Evolutionary conservation across 2,797 vertebrate genomes (phyloP).

Genomic region (Enteromius afrohamiltoni): DNA sequence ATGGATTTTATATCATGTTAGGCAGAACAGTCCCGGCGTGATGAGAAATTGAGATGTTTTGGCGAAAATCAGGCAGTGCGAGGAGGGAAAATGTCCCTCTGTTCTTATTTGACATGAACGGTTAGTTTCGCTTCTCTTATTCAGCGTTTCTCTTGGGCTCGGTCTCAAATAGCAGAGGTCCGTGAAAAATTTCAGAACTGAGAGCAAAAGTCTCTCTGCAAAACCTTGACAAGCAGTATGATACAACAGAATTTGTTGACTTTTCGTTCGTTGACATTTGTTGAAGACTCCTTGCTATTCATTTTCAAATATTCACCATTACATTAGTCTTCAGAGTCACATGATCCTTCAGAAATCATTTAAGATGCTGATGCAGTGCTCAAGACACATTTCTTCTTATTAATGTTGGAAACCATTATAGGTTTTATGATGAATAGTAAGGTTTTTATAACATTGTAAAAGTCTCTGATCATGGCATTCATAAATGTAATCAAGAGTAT

Average conservation of each 20-base stretch:
- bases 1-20: constrained; percentile 47
- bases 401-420: not conserved
- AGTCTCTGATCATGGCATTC: not conserved
- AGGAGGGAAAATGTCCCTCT: not conserved
- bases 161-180: not conserved
- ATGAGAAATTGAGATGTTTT: constrained; percentile 36
- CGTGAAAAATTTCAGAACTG: not conserved
- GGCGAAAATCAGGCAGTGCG: constrained; percentile 17
- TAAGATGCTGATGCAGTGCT: not conserved
- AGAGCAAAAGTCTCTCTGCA: constrained; percentile 20
- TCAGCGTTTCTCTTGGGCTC: not conserved
- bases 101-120: constrained; percentile 1
- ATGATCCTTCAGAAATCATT: not conserved
- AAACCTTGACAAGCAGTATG: constrained; percentile 32
- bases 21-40: constrained; percentile 25
- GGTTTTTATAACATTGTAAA: not conserved
- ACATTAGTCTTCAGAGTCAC: not conserved
- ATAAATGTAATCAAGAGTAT: not conserved
- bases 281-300: not conserved
- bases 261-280: not conserved
- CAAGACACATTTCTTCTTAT: not conserved
- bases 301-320: not conserved
- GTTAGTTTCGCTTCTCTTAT: constrained; percentile 14
- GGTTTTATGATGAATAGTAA: not conserved
- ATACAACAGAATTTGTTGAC: not conserved